Evolutionary conservation across 2,888 invertebrate species (phyloP).

Genomic region (Crepidodera aurea): DNA sequence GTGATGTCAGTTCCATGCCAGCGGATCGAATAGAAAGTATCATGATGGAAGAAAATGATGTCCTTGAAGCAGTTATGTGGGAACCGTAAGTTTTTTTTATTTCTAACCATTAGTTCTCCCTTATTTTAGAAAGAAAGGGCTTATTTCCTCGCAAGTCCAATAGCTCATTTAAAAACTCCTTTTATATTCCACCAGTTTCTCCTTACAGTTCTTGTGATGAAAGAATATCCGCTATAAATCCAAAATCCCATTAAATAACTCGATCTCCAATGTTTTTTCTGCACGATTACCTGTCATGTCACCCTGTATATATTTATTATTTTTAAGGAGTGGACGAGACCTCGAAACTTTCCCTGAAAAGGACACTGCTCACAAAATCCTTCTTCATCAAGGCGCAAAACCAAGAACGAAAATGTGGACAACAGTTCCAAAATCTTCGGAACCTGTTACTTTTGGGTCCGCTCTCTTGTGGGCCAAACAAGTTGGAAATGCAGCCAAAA

Average conservation of each 20-base stretch:
- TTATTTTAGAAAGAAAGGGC: no score
- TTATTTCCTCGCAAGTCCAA: background rate
- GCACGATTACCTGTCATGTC: no score
- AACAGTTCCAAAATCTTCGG: slow-evolving; percentile 48
- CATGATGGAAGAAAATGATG: slow-evolving; percentile 65
- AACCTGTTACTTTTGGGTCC: slow-evolving; percentile 60
- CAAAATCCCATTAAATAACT: no score
- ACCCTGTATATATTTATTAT: no score
- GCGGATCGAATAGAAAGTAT: slow-evolving; percentile 67
- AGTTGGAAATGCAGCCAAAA: slow-evolving; percentile 76
- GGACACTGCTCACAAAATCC: slow-evolving; percentile 28
- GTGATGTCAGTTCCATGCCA: slow-evolving; percentile 66
- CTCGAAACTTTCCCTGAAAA: slow-evolving; percentile 32
- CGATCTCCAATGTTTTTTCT: no score
- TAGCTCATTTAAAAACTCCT: no score
- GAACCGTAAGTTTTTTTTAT: slow-evolving; percentile 70
- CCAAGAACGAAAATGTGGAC: slow-evolving; percentile 54
- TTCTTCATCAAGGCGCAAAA: slow-evolving; percentile 28
- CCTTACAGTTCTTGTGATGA: no score
- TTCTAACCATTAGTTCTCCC: no score
- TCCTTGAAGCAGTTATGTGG: slow-evolving; percentile 74
- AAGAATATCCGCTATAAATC: no score
- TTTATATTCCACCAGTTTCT: no score
- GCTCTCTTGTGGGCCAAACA: slow-evolving; percentile 78
- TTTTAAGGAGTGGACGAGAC: slow-evolving; percentile 30